Conservation (phyloP, 2,797 vertebrate genomes). For the Alfaro cultratus region DNA sequence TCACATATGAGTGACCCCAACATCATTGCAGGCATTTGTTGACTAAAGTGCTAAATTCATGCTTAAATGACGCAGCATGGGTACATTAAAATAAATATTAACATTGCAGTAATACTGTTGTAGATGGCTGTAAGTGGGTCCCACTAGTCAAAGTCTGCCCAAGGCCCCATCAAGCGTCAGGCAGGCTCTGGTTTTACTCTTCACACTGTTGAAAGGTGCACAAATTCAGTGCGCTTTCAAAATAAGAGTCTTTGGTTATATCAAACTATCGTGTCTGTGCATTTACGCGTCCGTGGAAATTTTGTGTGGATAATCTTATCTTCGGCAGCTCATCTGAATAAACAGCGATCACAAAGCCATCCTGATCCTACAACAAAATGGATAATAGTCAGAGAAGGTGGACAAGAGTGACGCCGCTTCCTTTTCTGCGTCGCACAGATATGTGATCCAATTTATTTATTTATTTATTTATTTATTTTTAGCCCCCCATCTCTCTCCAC, state of each 20-base stretch:
- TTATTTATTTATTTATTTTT: neutral
- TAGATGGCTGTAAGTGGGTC: neutral
- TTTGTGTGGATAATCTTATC: neutral
- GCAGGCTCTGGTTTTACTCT: neutral
- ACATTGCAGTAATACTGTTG: neutral
- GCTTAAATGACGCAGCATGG: neutral
- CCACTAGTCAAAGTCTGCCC: neutral
- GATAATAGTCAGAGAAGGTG: slow-evolving; percentile 16
- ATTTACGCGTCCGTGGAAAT: neutral
- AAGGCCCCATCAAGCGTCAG: neutral
- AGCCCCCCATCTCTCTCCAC: slow-evolving; percentile 46
- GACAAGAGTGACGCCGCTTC: slow-evolving; percentile 67
- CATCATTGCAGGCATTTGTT: neutral
- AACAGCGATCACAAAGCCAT: neutral
- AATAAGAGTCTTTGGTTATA: slow-evolving; percentile 26
- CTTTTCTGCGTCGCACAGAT: slow-evolving; percentile 57
- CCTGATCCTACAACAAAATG: neutral
- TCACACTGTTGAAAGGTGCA: slow-evolving; percentile 34
- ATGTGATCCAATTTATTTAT: slow-evolving; percentile 29
- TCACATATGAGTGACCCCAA: neutral
- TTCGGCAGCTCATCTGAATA: neutral
- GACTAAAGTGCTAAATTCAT: neutral
- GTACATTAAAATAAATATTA: neutral
- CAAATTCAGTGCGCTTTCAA: slow-evolving; percentile 40
- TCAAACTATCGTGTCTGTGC: neutral